These are phyloP conservation scores for Aspidiotus destructor DNA, from an alignment of 2,888 invertebrate genomes.

Conservation along the genomic window DNA sequence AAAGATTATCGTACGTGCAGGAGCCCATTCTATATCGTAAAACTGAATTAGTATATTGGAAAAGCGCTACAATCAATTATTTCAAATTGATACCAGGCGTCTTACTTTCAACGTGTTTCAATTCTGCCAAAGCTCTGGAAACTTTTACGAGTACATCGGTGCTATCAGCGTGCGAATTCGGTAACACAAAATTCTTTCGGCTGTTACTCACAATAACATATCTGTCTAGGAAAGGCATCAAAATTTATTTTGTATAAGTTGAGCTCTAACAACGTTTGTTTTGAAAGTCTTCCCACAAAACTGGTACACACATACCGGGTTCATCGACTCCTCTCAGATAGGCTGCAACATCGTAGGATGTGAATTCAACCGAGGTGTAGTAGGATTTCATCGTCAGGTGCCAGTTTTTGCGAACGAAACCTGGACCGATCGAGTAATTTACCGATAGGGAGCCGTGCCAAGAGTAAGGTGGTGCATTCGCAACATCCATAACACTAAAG, in stretches of 20 bases:
- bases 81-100: neutral
- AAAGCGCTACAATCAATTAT: neutral
- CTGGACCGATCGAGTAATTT: slow-evolving; percentile 18
- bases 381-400: slow-evolving; percentile 13
- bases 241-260: slow-evolving; percentile 1
- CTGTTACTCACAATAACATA: slow-evolving; percentile 21
- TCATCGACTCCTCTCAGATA: slow-evolving; percentile 18
- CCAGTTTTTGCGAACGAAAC: slow-evolving; percentile 10
- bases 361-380: slow-evolving; percentile 13
- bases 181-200: slow-evolving; percentile 1
- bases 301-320: slow-evolving; percentile 6
- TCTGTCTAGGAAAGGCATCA: slow-evolving; percentile 15
- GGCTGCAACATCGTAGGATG: slow-evolving; percentile 20
- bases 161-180: neutral
- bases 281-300: neutral
- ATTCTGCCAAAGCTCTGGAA: slow-evolving; percentile 23
- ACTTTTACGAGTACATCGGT: slow-evolving; percentile 11
- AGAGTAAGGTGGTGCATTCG: slow-evolving; percentile 16
- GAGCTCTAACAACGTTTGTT: neutral
- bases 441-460: slow-evolving; percentile 18
- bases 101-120: slow-evolving; percentile 9
- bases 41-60: neutral
- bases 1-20: slow-evolving; percentile 19
- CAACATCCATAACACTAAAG: slow-evolving; percentile 8
- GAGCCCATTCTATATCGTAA: slow-evolving; percentile 13